Percentiles rank a stretch among this genome's conserved stretches.
phyloP scores from a whole-genome alignment of 2,113 vertebrate species.

The Brachyistius frenatus region DNA sequence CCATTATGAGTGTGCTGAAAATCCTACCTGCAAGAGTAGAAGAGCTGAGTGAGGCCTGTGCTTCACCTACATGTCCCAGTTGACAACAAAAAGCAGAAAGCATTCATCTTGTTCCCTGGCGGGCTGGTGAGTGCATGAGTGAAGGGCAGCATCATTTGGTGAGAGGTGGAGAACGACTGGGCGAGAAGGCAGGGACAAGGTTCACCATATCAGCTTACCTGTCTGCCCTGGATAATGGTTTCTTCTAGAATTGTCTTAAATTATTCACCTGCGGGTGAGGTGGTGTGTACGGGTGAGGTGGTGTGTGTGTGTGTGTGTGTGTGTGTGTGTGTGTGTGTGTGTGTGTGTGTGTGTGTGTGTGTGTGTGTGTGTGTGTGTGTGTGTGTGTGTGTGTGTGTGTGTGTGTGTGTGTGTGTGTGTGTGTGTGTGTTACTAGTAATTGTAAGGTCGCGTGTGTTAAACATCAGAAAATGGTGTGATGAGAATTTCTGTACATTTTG shows the following conservation, averaged over 20 bases:
- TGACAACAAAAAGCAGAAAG: constrained; percentile 39
- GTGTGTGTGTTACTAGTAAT: neutral
- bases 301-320: too few species aligned
- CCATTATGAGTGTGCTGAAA: constrained; percentile 8
- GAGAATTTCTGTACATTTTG: constrained; percentile 6
- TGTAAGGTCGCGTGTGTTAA: neutral
- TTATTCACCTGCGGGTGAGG: constrained; percentile 87
- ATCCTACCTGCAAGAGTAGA: constrained; percentile 54
- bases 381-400: too few species aligned
- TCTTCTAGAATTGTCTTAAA: constrained; percentile 90
- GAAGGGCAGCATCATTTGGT: constrained; percentile 32
- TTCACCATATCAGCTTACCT: constrained; percentile 88
- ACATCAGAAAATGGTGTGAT: constrained; percentile 14
- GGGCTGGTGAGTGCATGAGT: constrained; percentile 25
- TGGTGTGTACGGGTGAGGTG: too few species aligned
- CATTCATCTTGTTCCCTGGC: constrained; percentile 9
- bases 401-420: constrained; percentile 6
- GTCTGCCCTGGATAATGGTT: constrained; percentile 89
- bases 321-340: too few species aligned
- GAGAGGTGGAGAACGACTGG: constrained; percentile 17
- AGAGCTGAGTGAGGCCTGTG: constrained; percentile 25
- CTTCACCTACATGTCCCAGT: constrained; percentile 44
- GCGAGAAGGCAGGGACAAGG: constrained; percentile 36
- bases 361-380: too few species aligned
- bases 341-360: too few species aligned